Evolutionary conservation across 2,113 vertebrate genomes (phyloP), one percentile per base, ranked within the genome.

Genomic region (Ammospiza nelsoni): DNA sequence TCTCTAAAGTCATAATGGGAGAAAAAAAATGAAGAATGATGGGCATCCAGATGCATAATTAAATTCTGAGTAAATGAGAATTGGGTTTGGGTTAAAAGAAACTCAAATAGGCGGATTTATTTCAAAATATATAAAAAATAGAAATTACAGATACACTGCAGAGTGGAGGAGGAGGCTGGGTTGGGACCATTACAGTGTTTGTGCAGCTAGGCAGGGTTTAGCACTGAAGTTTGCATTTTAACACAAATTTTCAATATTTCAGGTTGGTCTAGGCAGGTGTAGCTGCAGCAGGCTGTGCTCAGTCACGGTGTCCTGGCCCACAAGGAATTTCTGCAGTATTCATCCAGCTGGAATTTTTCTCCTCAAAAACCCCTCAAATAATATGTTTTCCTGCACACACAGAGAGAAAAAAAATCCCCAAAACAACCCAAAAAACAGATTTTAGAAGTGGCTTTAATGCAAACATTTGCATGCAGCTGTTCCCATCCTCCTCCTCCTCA

Each of bases 331-430:
- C 43, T 67, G 35, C 76, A 43, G 17, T 3, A 2, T 43, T 2
- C 41, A 16, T 66, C 48, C 69, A 54, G 63, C 69, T 78, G 58
- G 31, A 85, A 52, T 35, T 48, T 86, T 82, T 91, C 80, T 68
- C 54, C 81, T 25, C 57, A 92, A 94, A 91, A 78, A 51, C 79
- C 51, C 46, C 77, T 25, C 57, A 91, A 92, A 89, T 78, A 51
- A 81, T 71, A 84, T 4, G 33, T 95, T 94, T 89, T 66, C n/a
- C 22, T 21, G 5, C 48, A 17, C 2, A 15, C 17, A 33, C 12
- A 33, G 7, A 28, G 11, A 31, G 19, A 39, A 58, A 63, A 63
- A 46, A 35, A 29, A 52, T 8, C 15, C 8, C 24, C 15, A 9
- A 33, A 37, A 20, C 33, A 28, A 54, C 6, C 8, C 28, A 48